Conservation (phyloP, 2,888 invertebrate genomes). For the Dryobotodes eremita region DNA sequence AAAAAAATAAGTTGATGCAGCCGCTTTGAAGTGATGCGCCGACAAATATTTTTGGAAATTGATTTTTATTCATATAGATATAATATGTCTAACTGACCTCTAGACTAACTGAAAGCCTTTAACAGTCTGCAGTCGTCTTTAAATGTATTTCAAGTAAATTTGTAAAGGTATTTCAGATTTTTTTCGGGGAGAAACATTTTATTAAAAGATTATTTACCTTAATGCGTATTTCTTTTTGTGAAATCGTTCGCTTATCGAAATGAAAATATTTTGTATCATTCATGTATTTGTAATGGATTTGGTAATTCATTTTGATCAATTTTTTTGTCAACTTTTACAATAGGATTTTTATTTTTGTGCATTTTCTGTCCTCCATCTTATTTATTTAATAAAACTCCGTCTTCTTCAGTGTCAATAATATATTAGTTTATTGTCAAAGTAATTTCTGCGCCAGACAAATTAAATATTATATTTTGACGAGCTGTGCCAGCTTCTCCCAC, state of each 20-base stretch:
- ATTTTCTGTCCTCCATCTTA: conserved; percentile 1
- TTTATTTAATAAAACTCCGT: conserved; percentile 8
- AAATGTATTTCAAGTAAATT: conserved; percentile 40
- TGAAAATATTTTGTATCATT: conserved; percentile 30
- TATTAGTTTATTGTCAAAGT: not conserved
- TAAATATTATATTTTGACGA: not conserved
- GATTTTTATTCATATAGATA: not conserved
- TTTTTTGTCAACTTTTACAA: not conserved
- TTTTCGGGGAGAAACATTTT: not conserved
- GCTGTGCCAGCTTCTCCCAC: accelerated
- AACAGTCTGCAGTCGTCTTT: conserved; percentile 28
- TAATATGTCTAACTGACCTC: conserved; percentile 47
- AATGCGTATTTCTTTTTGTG: conserved; percentile 24
- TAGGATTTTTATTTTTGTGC: conserved; percentile 19
- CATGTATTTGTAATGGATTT: conserved; percentile 26
- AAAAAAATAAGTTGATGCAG: no score
- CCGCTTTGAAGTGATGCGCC: no score
- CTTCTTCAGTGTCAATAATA: conserved; percentile 17
- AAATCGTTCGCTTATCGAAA: conserved; percentile 1
- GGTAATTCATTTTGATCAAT: conserved; percentile 28
- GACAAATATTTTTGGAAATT: no score
- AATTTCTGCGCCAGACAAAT: not conserved
- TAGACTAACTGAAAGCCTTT: conserved; percentile 38
- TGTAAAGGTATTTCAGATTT: conserved; percentile 17
- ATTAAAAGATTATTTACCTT: conserved; percentile 14